Evolutionary conservation across 2,888 invertebrate species (phyloP), one percentile per base, ranked within the genome.

Genomic region (Bembecia ichneumoniformis): DNA sequence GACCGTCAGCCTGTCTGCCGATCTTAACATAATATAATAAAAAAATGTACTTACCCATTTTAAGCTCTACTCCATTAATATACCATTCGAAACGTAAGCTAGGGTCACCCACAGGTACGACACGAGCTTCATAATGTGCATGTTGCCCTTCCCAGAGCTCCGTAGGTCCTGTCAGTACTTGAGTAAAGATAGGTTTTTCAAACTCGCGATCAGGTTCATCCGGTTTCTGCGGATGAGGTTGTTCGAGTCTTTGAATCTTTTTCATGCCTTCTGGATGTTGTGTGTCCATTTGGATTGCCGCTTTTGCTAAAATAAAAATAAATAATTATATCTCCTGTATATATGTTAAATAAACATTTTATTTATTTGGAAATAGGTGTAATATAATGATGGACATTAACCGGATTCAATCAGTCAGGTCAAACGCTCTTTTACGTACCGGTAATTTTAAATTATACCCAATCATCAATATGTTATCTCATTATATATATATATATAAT

Each of bases 81-180:
- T 93, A 98, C 98, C 98, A 98, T 83, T 97, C 96, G 65, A 97
- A 97, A 64, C 94, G 90, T 66, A 98, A 89, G 60, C 92, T 95
- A 2, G 97, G 92, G 80, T 99, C 99, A 5, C 98, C 97, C 50
- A 98, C 95, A 9, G 97, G 97, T 43, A 96, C 95, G 17, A 96
- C 96, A 47, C 96, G 91, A 47, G 96, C 96, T 79, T 96, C 96
- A 64, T 95, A 96, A 78, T 94, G 96, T 48, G 96, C 96, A 61
- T 93, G 92, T 73, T 96, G 94, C 3, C 96, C 96, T 82, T 97
- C 96, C 93, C 95, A 95, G 9, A 98, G 82, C 74, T 96, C 96
- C 0, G 95, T 93, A 7, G 96, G 96, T 2, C 96, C 96, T 13
- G 94, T 94, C 3, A 97, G 89, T 40, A 95, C 82, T 74, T 95